These are phyloP conservation scores for Myotis davidii DNA, from an alignment of 2,113 vertebrate genomes.

Conservation along the genomic window DNA sequence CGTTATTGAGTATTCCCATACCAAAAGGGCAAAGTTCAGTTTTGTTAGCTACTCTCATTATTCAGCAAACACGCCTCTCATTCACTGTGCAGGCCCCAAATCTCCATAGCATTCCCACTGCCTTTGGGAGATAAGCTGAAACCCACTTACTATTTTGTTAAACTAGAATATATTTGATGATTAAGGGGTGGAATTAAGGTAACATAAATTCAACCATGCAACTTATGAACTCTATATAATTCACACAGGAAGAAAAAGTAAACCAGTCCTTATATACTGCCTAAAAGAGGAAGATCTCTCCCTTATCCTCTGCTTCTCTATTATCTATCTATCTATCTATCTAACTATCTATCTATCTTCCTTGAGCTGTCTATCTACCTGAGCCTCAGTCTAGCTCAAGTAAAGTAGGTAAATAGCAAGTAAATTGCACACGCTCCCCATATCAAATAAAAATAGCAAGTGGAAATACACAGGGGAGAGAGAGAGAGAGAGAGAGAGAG, in stretches of 20 bases:
- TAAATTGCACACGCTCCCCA: background rate
- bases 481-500: background rate
- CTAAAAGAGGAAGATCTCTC: background rate
- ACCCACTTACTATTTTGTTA: background rate
- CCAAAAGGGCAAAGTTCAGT: slow-evolving; percentile 5
- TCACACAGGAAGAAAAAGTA: slow-evolving; percentile 12
- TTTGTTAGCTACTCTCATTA: background rate
- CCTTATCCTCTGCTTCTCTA: background rate
- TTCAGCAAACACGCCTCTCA: background rate
- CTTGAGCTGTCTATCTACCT: background rate
- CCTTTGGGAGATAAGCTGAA: slow-evolving; percentile 14
- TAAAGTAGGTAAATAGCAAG: background rate
- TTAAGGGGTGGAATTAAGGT: background rate
- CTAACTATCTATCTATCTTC: background rate
- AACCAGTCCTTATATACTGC: background rate
- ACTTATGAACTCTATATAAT: background rate
- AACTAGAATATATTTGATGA: background rate
- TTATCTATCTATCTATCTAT: background rate
- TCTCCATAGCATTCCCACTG: background rate
- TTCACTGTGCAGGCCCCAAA: background rate
- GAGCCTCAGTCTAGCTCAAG: background rate
- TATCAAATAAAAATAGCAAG: background rate
- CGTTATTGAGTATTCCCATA: background rate
- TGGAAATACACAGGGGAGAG: background rate
- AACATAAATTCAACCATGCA: background rate